phyloP scores from a whole-genome alignment of 2,888 invertebrate genomes.

The Ophion obscuratus region DNA sequence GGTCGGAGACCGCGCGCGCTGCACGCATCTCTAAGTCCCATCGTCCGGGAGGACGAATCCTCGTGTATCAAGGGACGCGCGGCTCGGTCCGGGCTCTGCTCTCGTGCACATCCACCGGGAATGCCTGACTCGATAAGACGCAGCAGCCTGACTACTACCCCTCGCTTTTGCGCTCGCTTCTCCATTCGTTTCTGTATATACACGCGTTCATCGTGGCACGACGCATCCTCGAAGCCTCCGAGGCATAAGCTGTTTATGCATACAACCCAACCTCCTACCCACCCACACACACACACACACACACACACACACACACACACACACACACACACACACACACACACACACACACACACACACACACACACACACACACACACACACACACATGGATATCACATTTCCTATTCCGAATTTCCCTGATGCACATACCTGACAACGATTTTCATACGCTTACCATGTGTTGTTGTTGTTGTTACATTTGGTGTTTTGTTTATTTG shows the following conservation, averaged over 20 bases:
- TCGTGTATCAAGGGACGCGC: neutral
- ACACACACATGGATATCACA: too few species aligned
- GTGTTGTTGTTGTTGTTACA: too few species aligned
- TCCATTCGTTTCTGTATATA: neutral
- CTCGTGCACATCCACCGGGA: constrained; percentile 40
- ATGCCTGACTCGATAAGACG: constrained; percentile 44
- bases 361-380: neutral
- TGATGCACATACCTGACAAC: neutral
- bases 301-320: too few species aligned
- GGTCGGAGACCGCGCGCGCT: constrained; percentile 1
- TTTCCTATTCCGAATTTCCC: too few species aligned
- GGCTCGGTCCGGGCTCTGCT: neutral
- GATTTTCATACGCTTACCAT: neutral
- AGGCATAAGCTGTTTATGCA: neutral
- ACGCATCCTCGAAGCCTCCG: neutral
- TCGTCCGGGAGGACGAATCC: neutral
- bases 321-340: neutral
- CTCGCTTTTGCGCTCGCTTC: neutral
- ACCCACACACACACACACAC: neutral
- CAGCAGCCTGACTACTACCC: constrained; percentile 5
- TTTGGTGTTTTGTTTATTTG: constrained; percentile 81
- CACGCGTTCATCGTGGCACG: neutral
- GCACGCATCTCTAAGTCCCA: neutral
- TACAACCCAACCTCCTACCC: neutral
- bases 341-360: neutral